A percentile compares a stretch with the other conserved stretches of the same genome.
Evolutionary conservation across 2,113 vertebrate genomes (phyloP).

Genomic region (Fregata magnificens): DNA sequence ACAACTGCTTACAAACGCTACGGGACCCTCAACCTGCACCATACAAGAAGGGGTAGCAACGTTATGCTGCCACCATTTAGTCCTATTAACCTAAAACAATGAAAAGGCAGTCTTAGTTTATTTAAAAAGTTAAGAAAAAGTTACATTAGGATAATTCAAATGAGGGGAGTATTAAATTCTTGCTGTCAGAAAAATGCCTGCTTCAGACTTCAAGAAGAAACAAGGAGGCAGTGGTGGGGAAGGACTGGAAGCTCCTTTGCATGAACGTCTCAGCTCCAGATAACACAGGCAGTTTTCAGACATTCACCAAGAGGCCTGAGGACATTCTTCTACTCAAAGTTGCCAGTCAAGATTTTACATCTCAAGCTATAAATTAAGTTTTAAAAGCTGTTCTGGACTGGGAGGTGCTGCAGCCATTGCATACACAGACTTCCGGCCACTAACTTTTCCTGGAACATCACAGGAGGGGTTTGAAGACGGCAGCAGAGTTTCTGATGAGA

Average conservation of each 20-base stretch:
- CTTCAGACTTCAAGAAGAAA: background rate
- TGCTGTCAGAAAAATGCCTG: background rate
- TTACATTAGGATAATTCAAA: background rate
- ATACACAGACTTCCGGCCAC: accelerated
- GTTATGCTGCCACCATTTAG: accelerated
- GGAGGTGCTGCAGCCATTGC: background rate
- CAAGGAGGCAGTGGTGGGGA: accelerated
- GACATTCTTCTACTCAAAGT: background rate
- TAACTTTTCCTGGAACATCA: background rate
- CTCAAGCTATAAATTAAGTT: background rate
- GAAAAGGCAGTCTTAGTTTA: background rate
- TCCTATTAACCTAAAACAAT: accelerated
- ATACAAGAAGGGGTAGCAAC: accelerated
- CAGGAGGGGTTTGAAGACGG: background rate
- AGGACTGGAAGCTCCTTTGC: background rate
- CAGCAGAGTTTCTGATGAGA: accelerated
- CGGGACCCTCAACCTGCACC: background rate
- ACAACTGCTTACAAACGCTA: background rate
- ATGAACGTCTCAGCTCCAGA: too few species aligned
- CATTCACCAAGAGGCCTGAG: background rate
- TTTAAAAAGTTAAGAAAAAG: background rate
- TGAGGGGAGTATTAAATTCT: accelerated
- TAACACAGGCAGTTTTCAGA: background rate
- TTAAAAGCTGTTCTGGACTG: background rate
- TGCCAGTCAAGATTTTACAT: background rate